phyloP scores from a whole-genome alignment of 1,140 invertebrate species.

The Marisa cornuarietis region DNA sequence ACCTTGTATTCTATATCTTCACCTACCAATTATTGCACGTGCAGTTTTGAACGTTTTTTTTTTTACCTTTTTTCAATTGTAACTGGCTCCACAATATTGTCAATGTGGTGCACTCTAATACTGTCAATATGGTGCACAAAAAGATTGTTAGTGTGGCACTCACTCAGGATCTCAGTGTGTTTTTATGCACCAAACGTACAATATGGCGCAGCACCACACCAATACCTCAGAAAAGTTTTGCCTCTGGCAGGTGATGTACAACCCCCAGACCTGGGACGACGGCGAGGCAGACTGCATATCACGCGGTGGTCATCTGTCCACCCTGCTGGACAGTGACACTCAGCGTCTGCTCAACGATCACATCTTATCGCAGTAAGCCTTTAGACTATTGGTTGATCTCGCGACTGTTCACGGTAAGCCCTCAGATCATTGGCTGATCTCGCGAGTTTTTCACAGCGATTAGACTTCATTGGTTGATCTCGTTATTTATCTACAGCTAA shows the following conservation, averaged over 20 bases:
- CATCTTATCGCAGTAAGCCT: conserved; percentile 29
- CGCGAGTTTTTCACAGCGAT: not conserved
- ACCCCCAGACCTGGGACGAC: conserved; percentile 71
- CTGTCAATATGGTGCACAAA: too few species aligned
- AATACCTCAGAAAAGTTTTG: too few species aligned
- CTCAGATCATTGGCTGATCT: not conserved
- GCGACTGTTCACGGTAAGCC: not conserved
- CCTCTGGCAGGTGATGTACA: conserved; percentile 70
- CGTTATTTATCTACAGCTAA: not conserved
- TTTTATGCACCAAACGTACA: too few species aligned
- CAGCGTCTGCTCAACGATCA: conserved; percentile 63
- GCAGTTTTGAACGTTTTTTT: too few species aligned
- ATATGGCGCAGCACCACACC: too few species aligned
- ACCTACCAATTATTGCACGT: too few species aligned
- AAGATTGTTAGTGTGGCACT: too few species aligned
- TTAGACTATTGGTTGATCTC: not conserved
- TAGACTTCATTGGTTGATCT: not conserved
- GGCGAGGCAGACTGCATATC: conserved; percentile 74
- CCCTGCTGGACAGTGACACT: conserved; percentile 71
- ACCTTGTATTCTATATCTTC: too few species aligned
- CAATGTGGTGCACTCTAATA: too few species aligned
- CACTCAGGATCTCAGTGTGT: too few species aligned
- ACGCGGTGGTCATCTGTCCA: conserved; percentile 74
- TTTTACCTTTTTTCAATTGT: too few species aligned
- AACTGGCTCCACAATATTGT: too few species aligned